A percentile compares a stretch with the other conserved stretches of the same genome.
These are phyloP conservation scores for Heteromormyrus szaboi DNA, from an alignment of 2,797 vertebrate species.

Conservation along the genomic window DNA sequence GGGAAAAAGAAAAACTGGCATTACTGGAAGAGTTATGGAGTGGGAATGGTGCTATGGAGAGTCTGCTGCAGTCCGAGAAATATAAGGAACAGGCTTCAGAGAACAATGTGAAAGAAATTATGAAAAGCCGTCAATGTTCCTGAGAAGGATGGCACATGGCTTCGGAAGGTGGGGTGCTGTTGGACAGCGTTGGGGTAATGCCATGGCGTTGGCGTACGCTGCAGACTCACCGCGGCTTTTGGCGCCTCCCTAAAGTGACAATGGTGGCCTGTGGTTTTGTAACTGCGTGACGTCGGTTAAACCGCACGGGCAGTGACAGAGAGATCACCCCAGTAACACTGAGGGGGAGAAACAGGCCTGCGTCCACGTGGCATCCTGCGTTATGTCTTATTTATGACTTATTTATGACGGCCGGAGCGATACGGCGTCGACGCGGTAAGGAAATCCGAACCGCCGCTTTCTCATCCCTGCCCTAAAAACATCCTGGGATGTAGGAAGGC, in stretches of 20 bases:
- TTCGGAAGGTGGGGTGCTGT: background rate
- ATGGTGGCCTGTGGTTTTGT: background rate
- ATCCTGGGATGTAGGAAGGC: background rate
- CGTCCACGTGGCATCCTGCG: background rate
- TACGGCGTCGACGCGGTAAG: background rate
- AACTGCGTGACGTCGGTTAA: background rate
- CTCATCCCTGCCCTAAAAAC: slow-evolving; percentile 3
- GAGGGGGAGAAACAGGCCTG: background rate
- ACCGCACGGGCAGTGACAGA: background rate
- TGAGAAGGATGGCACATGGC: background rate
- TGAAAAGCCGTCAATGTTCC: background rate
- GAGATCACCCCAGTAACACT: background rate
- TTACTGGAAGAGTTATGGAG: slow-evolving; percentile 6
- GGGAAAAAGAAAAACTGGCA: background rate
- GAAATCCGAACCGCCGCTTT: background rate
- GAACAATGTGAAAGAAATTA: background rate
- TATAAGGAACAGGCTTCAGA: background rate
- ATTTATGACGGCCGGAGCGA: background rate
- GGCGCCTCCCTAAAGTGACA: background rate
- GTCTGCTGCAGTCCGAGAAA: background rate
- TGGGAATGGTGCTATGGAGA: background rate
- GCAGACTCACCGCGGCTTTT: background rate
- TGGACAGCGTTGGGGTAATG: background rate
- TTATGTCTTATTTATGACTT: background rate
- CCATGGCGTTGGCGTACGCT: background rate